phyloP scores from a whole-genome alignment of 1,140 invertebrate genomes.

The Cydia pomonella region DNA sequence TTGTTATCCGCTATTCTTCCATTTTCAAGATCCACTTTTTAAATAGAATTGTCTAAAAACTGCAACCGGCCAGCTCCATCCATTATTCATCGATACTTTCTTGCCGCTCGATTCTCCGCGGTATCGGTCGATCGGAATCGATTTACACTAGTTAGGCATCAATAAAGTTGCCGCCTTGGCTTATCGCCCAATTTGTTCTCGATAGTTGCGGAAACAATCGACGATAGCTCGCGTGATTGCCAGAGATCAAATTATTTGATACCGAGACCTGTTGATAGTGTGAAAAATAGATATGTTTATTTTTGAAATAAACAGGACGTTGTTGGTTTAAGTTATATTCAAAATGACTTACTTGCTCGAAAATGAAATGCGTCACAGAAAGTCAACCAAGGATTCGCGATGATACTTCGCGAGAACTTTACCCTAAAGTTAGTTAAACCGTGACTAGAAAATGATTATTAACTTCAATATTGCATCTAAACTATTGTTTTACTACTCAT shows the following conservation, averaged over 20 bases:
- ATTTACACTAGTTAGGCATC: slow-evolving; percentile 55
- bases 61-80: slow-evolving; percentile 35
- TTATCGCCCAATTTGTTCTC: slow-evolving; percentile 49
- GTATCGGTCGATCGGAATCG: slow-evolving; percentile 51
- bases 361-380: not conserved
- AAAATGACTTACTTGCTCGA: not conserved
- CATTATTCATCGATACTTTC: slow-evolving; percentile 55
- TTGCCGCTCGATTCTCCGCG: slow-evolving; percentile 48
- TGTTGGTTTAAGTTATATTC: not conserved
- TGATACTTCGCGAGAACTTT: too few species aligned
- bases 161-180: slow-evolving; percentile 42
- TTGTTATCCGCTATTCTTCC: slow-evolving; percentile 15
- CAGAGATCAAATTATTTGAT: slow-evolving; percentile 29
- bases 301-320: not conserved
- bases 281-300: not conserved
- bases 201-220: slow-evolving; percentile 43
- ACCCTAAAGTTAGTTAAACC: too few species aligned
- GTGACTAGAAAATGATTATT: too few species aligned
- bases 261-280: slow-evolving; percentile 20
- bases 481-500: too few species aligned
- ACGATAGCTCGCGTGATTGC: slow-evolving; percentile 23
- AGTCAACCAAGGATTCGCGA: not conserved
- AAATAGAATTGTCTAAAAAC: slow-evolving; percentile 38
- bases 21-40: slow-evolving; percentile 29
- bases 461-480: too few species aligned